Evolutionary conservation across 2,113 vertebrate species (phyloP).

Genomic region (Harpagus bidentatus): DNA sequence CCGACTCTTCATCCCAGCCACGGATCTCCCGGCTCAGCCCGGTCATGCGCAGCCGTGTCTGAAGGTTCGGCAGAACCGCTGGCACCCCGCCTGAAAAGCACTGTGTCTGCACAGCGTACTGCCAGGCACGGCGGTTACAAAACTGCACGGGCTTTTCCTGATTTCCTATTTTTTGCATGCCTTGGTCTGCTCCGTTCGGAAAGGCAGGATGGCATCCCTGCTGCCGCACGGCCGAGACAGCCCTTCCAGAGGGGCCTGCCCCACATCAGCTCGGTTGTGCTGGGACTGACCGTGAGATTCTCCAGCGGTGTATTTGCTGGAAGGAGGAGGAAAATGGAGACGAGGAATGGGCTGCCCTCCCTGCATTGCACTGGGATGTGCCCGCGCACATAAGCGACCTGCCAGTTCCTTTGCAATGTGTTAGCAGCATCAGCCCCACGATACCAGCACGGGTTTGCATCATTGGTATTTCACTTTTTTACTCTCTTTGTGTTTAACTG

Average conservation of each 20-base stretch:
- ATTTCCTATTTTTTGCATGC: background rate
- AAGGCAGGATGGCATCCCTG: background rate
- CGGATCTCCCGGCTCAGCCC: background rate
- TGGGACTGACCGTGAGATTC: background rate
- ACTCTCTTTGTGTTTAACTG: background rate
- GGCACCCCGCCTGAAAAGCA: background rate
- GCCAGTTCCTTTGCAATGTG: background rate
- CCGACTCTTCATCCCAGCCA: background rate
- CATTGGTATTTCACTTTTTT: background rate
- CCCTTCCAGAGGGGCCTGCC: background rate
- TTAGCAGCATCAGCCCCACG: background rate
- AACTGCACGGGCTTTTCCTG: background rate
- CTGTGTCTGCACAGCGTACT: background rate
- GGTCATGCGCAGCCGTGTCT: background rate
- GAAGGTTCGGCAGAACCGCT: background rate
- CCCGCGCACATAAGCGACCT: fast-evolving
- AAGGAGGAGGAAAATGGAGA: background rate
- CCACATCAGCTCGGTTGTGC: background rate
- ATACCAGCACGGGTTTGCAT: too few species aligned
- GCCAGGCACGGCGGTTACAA: background rate
- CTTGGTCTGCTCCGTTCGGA: background rate
- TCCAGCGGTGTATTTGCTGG: background rate
- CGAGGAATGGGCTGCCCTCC: background rate
- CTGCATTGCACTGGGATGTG: background rate
- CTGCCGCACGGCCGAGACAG: too few species aligned